Base-by-base conservation (phyloP, 2,888 invertebrate species). In the Caradrina kadenii region DNA sequence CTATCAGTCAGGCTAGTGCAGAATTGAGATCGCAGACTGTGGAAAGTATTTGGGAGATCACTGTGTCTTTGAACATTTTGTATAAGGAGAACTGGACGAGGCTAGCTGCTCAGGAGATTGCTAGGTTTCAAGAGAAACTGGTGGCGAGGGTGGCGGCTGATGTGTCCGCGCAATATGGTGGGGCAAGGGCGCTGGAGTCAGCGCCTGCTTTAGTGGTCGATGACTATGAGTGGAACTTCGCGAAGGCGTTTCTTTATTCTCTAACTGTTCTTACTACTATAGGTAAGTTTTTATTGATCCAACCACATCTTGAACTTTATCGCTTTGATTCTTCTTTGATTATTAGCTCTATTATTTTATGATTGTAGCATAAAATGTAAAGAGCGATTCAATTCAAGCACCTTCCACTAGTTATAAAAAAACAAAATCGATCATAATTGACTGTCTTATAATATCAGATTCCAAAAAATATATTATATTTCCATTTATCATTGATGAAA, bases 11-110 rank as follows among this genome's bases (percentile, higher is more conserved):
- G 76, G 94, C 94, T 0, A 95, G 94, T 80, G 93, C 93, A 5
- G 96, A 96, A 76, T 81, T 96, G 59, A 88, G 96, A 72, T 94
- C 96, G 0, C 95, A 95, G 86, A 98, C 98, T 11, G 98, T 98
- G n/a, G 98, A 98, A 92, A 98, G 97, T 88, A 98, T 99, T 87
- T 99, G 99, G 99, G 98, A 98, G 91, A 98, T 98, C 64, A 99
- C 99, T 1, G 97, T 98, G 73, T 97, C 97, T 56, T 93, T 98
- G 78, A 99, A 99, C 90, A 98, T 99, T 86, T 96, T 99, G 65
- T 98, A 98, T 91, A 97, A 97, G 88, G 98, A 98, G 88, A 98
- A 99, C 91, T 99, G 99, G 98, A 98, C 98, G 58, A 96, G 97
- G 88, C 95, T 97, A 82, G 98, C 98, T 1, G 97, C 97, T 49